Evolutionary conservation across 2,113 vertebrate genomes (phyloP), one percentile per base, ranked within the genome.

Genomic region (Pelmatolapia mariae): DNA sequence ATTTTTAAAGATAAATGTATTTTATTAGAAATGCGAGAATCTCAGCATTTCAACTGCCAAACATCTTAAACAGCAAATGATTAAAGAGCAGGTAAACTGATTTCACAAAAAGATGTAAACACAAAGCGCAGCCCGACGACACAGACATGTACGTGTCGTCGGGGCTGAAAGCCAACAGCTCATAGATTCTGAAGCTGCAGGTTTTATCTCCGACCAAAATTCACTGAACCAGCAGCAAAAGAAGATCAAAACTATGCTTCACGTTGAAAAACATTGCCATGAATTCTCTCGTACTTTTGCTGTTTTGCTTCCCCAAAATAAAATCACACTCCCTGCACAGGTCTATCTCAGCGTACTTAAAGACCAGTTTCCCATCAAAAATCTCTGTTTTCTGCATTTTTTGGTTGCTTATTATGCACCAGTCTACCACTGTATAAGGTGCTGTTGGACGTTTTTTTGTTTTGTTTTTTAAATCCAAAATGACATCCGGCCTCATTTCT

Each of bases 361-460:
- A 63, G 31, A 36, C 31, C 61, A 38, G 33, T 66, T 13, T 66
- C 19, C 61, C 31, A 38, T 3, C 9, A 66, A 66, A 66, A 66
- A 66, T 2, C 18, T 63, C 18, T 1, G 18, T 66, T 66, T 66
- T n/a, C 6, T 38, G 33, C 61, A 66, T 66, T 38, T 38, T 38
- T 66, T 33, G 31, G 31, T 12, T 66, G 31, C 31, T 66, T 12
- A 36, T 10, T 29, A 18, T 0, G 18, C 61, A 38, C 31, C 31
- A 38, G 3, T 66, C 1, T 66, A 66, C 2, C 4, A 1, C 33
- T 38, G 33, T 38, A 38, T 66, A n/a, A 38, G 33, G 33, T 38
- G 61, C 61, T 66, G 61, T 66, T 1, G 0, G 16, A 36, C 0
- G 1, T n/a, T n/a, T n/a, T 33, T 19, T 4, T n/a, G 1, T 2